Evolutionary conservation across 2,888 invertebrate species (phyloP).

Genomic region (Hipparchia sbordonii): DNA sequence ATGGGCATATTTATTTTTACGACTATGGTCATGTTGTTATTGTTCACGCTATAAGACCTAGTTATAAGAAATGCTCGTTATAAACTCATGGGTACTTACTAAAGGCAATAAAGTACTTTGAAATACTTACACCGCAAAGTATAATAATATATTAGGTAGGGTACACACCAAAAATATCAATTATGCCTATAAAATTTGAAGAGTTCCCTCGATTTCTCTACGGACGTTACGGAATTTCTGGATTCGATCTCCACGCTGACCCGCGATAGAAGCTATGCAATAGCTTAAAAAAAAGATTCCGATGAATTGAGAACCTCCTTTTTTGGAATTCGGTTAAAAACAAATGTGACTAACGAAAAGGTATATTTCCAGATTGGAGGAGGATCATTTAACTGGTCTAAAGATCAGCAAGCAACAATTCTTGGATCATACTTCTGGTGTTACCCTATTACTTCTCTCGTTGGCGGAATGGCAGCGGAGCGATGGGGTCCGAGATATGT

Average conservation of each 20-base stretch:
- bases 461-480: conserved; percentile 86
- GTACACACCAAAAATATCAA: too few relatives aligned
- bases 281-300: too few relatives aligned
- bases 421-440: conserved; percentile 88
- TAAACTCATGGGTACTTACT: background rate
- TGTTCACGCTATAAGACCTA: conserved; percentile 1
- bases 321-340: too few relatives aligned
- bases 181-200: too few relatives aligned
- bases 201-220: too few relatives aligned
- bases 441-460: conserved; percentile 85
- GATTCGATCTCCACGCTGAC: too few relatives aligned
- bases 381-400: conserved; percentile 80
- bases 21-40: background rate
- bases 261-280: too few relatives aligned
- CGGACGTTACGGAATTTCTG: too few relatives aligned
- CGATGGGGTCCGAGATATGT: conserved; percentile 84
- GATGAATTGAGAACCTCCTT: too few relatives aligned
- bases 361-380: conserved; percentile 42
- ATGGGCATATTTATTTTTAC: background rate
- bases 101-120: background rate
- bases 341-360: background rate
- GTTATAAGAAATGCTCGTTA: background rate
- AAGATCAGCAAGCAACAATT: conserved; percentile 84
- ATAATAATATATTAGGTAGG: background rate
- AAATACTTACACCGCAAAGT: background rate